Conservation (phyloP, 2,113 vertebrate genomes). For the Thalassoma bifasciatum region DNA sequence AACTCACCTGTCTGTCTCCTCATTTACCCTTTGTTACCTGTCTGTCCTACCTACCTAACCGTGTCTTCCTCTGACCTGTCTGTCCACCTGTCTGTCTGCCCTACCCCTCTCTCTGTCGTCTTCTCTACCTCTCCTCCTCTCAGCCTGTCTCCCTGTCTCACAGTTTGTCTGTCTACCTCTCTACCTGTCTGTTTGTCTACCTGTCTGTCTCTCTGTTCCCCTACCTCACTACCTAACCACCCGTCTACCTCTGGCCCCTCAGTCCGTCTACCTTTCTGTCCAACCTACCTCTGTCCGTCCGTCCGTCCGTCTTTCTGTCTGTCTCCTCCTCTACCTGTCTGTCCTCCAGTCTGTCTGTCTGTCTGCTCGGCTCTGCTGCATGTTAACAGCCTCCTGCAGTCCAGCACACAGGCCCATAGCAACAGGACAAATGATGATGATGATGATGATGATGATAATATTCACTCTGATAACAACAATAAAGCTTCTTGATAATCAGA, state of each 20-base stretch:
- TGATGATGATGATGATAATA: conserved; percentile 44
- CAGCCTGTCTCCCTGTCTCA: background rate
- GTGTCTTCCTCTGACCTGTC: background rate
- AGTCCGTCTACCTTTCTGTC: conserved; percentile 18
- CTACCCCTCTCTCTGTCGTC: too few relatives aligned
- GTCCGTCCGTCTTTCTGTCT: too few relatives aligned
- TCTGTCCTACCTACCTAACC: too few relatives aligned
- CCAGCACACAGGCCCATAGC: conserved; percentile 66
- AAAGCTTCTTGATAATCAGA: conserved; percentile 74
- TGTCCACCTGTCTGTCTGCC: conserved; percentile 5
- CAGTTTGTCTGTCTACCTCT: background rate
- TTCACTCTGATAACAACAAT: conserved; percentile 62
- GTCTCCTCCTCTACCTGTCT: background rate
- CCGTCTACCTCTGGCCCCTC: conserved; percentile 23
- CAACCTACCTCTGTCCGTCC: conserved; percentile 26
- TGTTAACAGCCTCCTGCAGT: conserved; percentile 73
- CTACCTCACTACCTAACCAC: conserved; percentile 21
- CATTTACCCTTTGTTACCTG: background rate
- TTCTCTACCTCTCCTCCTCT: background rate
- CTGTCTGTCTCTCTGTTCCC: conserved; percentile 7
- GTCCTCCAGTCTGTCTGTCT: conserved; percentile 42
- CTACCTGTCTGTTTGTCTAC: background rate
- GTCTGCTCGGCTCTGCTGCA: conserved; percentile 75
- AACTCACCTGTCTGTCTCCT: background rate
- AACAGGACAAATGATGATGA: conserved; percentile 61